Evolutionary conservation across 2,797 vertebrate genomes (phyloP).

Genomic region (Yasuhikotakia modesta): DNA sequence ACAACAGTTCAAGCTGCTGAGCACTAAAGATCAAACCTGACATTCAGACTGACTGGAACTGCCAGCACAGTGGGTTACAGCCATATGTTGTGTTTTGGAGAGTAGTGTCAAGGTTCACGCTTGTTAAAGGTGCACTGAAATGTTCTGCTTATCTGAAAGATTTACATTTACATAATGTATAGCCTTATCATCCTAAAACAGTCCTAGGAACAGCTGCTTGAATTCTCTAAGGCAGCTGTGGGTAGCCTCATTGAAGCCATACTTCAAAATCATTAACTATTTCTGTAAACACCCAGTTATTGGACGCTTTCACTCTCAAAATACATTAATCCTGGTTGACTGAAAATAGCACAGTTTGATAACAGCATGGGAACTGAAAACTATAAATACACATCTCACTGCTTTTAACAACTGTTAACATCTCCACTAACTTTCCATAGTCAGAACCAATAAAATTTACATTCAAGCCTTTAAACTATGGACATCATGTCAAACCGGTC

Average conservation of each 20-base stretch:
- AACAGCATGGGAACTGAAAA: too few relatives aligned
- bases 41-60: neutral
- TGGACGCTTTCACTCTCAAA: neutral
- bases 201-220: too few relatives aligned
- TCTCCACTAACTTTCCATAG: neutral
- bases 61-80: neutral
- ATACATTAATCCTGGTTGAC: neutral
- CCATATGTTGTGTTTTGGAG: neutral
- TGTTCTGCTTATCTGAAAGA: neutral
- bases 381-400: neutral
- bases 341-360: neutral
- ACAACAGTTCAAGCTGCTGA: neutral
- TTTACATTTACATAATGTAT: too few relatives aligned
- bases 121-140: neutral
- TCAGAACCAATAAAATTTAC: neutral
- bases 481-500: slow-evolving; percentile 18
- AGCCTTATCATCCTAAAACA: too few relatives aligned
- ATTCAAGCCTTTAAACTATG: neutral
- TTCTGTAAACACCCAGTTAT: neutral
- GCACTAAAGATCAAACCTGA: neutral
- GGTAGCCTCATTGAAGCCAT: too few relatives aligned
- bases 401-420: neutral
- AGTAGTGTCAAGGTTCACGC: neutral
- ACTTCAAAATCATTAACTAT: too few relatives aligned
- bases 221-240: too few relatives aligned